Base-by-base conservation (phyloP, 2,113 vertebrate genomes). In the Nyctereutes procyonoides region DNA sequence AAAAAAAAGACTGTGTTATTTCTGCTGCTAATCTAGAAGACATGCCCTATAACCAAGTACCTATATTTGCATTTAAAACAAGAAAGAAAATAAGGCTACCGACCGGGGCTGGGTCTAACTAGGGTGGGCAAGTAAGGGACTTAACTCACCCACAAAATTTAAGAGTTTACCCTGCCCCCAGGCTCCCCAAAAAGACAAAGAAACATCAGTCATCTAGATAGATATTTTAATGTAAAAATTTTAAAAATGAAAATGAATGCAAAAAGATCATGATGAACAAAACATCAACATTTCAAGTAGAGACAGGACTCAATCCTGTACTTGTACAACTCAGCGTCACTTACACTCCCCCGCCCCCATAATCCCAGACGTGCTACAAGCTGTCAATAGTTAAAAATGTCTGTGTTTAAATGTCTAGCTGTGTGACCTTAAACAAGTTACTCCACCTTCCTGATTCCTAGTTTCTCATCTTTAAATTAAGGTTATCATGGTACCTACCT, bases 21-120 rank as follows among this genome's bases (percentile, higher is more conserved):
- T 91, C 86, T 95, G 32, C 56, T 93, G 7, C 79, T 88, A 30
- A 84, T 84, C 62, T 93, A 16, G 20, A 92, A 94, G 24, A 87
- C 32, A 65, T 28, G 24, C 7, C 17, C 32, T 96, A 28, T 87
- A 88, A 43, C 15, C 35, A 96, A 32, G 17, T 35, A 83, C 1
- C 35, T 13, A 8, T 74, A 32, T 93, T 95, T 96, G 19, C 53
- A 26, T 90, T 88, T 85, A 81, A 88, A 95, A 84, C 30, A 67
- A 79, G 26, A 38, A 69, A 38, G 14, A 74, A 51, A 43, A 56
- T 69, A 14, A 58, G n/a, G 60, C 56, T 87, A 76, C 35, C 58
- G 16, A 82, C 28, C 4, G 48, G 84, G 51, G n/a, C 58, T 74
- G 9, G 28, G 30, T 38, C 56, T 30, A 85, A 51, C 56, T 30